These are phyloP conservation scores for Sterna hirundo DNA, from an alignment of 2,113 vertebrate genomes.

Conservation along the genomic window DNA sequence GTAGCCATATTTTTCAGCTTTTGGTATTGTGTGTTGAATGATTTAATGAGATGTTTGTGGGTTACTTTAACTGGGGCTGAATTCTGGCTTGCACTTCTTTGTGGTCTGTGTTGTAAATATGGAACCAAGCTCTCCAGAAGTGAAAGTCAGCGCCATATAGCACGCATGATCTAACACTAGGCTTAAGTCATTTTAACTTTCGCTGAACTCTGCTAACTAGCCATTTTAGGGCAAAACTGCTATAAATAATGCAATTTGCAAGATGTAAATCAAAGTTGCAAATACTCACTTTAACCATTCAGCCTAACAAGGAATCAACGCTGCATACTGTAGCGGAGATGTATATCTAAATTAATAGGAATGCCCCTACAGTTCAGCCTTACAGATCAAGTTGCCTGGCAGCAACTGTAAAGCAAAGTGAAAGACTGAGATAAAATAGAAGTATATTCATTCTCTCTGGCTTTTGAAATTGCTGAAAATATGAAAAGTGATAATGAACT, in stretches of 20 bases:
- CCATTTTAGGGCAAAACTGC: not conserved
- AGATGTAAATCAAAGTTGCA: slow-evolving; percentile 37
- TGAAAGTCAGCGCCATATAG: not conserved
- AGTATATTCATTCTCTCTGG: not conserved
- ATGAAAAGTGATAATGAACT: slow-evolving; percentile 38
- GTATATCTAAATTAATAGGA: slow-evolving; percentile 16
- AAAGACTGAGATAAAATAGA: slow-evolving; percentile 14
- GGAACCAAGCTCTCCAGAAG: not conserved
- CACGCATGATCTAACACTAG: not conserved
- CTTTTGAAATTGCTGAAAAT: slow-evolving; percentile 32
- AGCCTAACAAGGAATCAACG: not conserved
- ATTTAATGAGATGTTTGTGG: slow-evolving; percentile 34
- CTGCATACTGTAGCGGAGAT: not conserved
- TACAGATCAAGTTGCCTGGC: not conserved
- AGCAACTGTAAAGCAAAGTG: not conserved
- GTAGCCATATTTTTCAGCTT: not conserved
- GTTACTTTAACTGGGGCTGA: not conserved
- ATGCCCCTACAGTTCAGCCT: not conserved
- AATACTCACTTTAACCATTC: not conserved
- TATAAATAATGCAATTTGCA: slow-evolving; percentile 51
- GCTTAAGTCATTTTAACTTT: slow-evolving; percentile 47
- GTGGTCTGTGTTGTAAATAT: not conserved
- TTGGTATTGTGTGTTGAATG: not conserved
- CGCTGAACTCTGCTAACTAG: slow-evolving; percentile 1
- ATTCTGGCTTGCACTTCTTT: slow-evolving; percentile 11